Conservation (phyloP, 2,888 invertebrate species). For the Drosophila subsilvestris region DNA sequence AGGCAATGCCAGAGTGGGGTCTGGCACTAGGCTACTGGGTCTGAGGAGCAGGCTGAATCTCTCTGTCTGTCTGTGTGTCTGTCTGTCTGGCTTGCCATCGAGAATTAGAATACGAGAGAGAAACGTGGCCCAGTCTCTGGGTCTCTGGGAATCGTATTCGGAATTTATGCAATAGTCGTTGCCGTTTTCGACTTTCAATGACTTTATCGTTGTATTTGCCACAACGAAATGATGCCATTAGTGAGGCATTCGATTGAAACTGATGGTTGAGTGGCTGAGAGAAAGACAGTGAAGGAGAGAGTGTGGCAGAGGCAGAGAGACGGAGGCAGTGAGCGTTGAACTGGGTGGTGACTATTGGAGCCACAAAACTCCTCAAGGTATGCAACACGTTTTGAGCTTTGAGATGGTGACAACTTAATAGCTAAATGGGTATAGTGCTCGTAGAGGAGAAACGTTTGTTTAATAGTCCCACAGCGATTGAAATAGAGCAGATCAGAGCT, state of each 20-base stretch:
- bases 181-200: slow-evolving; percentile 57
- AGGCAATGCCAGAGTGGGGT: slow-evolving; percentile 32
- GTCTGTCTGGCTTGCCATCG: slow-evolving; percentile 37
- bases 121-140: slow-evolving; percentile 36
- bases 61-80: no score
- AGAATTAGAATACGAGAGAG: slow-evolving; percentile 35
- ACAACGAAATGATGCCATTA: slow-evolving; percentile 53
- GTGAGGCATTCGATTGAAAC: slow-evolving; percentile 44
- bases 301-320: not conserved
- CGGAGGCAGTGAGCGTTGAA: no score
- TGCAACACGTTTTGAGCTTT: slow-evolving; percentile 10
- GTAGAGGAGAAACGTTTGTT: not conserved
- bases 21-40: not conserved
- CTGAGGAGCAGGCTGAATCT: slow-evolving; percentile 20
- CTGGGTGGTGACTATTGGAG: not conserved
- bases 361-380: slow-evolving; percentile 2
- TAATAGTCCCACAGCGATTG: not conserved
- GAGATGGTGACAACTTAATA: slow-evolving; percentile 12
- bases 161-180: slow-evolving; percentile 66
- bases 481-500: slow-evolving; percentile 4
- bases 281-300: not conserved
- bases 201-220: slow-evolving; percentile 55
- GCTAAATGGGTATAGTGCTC: not conserved
- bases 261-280: slow-evolving; percentile 15
- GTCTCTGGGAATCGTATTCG: slow-evolving; percentile 25